Percentiles rank a stretch among this genome's conserved stretches.
Conservation (phyloP, 2,113 vertebrate species). For the Laticauda laticaudata region DNA sequence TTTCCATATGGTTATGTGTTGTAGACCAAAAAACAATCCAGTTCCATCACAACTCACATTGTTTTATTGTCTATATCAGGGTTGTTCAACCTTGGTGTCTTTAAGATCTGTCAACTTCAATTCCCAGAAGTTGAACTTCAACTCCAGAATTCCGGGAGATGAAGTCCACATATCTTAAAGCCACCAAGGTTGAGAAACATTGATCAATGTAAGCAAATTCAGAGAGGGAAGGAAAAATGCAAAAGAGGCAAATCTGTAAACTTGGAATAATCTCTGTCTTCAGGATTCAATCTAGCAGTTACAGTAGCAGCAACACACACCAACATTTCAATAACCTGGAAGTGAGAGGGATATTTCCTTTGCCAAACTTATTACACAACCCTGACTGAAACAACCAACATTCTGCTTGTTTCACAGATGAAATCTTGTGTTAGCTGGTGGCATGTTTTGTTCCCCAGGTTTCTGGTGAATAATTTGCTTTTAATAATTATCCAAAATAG, state of each 20-base stretch:
- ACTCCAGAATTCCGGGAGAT: too few relatives aligned
- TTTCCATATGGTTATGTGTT: neutral
- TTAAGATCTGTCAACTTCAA: too few relatives aligned
- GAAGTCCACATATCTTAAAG: too few relatives aligned
- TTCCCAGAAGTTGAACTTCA: too few relatives aligned
- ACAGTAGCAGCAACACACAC: neutral
- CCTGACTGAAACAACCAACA: neutral
- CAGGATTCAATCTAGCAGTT: neutral
- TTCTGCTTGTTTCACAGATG: neutral
- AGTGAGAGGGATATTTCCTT: neutral
- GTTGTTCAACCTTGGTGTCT: too few relatives aligned
- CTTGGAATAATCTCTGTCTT: neutral
- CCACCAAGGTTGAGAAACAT: too few relatives aligned
- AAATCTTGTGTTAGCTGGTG: neutral
- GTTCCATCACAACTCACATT: neutral
- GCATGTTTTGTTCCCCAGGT: accelerated
- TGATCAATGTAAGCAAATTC: neutral
- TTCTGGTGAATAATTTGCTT: neutral
- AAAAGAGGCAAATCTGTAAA: neutral
- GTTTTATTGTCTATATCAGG: neutral
- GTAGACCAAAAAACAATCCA: neutral
- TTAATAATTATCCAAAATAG: neutral
- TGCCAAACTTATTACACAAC: neutral
- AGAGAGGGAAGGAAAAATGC: neutral
- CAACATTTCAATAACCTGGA: neutral